A percentile compares a stretch with the other conserved stretches of the same genome.
phyloP scores from a whole-genome alignment of 1,140 invertebrate genomes.

The Neodiprion fabricii region DNA sequence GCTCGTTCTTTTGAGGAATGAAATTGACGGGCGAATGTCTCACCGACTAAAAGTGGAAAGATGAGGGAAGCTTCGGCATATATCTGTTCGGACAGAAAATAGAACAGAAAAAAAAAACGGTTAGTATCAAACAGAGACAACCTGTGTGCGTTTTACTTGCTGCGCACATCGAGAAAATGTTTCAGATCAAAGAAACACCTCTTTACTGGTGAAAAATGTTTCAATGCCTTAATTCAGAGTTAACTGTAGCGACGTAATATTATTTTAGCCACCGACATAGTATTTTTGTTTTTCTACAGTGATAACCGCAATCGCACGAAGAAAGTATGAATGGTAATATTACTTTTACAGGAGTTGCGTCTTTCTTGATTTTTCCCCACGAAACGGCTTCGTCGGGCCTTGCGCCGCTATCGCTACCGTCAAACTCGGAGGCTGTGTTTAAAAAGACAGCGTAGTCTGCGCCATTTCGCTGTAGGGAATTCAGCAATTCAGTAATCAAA shows the following conservation, averaged over 20 bases:
- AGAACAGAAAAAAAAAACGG: slow-evolving; percentile 2
- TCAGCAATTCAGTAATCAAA: slow-evolving; percentile 9
- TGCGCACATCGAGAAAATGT: not conserved
- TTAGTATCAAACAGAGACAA: not conserved
- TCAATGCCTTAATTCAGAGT: too few relatives aligned
- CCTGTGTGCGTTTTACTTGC: too few relatives aligned
- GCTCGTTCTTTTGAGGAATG: slow-evolving; percentile 41
- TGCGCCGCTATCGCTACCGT: slow-evolving; percentile 98
- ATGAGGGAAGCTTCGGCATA: slow-evolving; percentile 95
- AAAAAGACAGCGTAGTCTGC: slow-evolving; percentile 96
- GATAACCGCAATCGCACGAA: not conserved
- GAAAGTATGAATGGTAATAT: not conserved
- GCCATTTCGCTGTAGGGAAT: slow-evolving; percentile 83
- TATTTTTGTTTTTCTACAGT: not conserved
- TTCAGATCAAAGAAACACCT: too few relatives aligned
- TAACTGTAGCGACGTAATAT: too few relatives aligned
- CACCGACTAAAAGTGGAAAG: slow-evolving; percentile 92
- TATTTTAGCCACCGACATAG: not conserved
- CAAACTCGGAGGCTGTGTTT: slow-evolving; percentile 97
- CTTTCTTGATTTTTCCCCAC: slow-evolving; percentile 96
- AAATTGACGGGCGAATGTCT: slow-evolving; percentile 87
- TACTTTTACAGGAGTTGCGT: slow-evolving; percentile 92
- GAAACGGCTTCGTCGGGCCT: slow-evolving; percentile 97
- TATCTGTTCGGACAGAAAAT: slow-evolving; percentile 63
- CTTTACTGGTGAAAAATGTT: too few relatives aligned